Conservation (phyloP, 2,888 invertebrate species). For the Acleris laterana region DNA sequence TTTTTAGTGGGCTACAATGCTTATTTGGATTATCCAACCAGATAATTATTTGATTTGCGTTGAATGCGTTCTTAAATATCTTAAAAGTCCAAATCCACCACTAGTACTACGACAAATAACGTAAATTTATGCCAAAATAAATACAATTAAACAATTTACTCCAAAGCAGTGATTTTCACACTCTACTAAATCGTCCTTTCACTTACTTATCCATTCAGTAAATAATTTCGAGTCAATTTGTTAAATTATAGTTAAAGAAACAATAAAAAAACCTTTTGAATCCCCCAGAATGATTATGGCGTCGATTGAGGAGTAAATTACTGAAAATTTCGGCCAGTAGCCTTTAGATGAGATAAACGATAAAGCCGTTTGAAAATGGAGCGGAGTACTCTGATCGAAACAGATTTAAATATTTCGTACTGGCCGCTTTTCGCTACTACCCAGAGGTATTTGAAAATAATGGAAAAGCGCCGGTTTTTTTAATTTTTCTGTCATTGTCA, state of each 20-base stretch:
- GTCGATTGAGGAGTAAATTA: constrained; percentile 33
- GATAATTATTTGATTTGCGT: too few relatives aligned
- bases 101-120: background rate
- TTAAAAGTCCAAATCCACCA: too few relatives aligned
- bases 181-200: constrained; percentile 22
- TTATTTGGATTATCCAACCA: too few relatives aligned
- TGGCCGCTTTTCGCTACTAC: constrained; percentile 9
- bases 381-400: constrained; percentile 18
- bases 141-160: constrained; percentile 40
- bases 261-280: constrained; percentile 44
- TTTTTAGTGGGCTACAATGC: too few relatives aligned
- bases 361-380: constrained; percentile 23
- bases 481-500: too few relatives aligned
- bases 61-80: too few relatives aligned
- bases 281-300: constrained; percentile 38
- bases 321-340: constrained; percentile 27
- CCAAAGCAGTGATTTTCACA: constrained; percentile 26
- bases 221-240: constrained; percentile 48
- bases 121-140: constrained; percentile 5
- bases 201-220: constrained; percentile 42
- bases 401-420: constrained; percentile 24
- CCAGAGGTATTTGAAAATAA: background rate
- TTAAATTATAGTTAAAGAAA: constrained; percentile 43
- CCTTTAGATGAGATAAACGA: constrained; percentile 25
- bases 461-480: background rate